These are phyloP conservation scores for Cylas formicarius DNA, from an alignment of 1,140 invertebrate genomes.

Conservation along the genomic window DNA sequence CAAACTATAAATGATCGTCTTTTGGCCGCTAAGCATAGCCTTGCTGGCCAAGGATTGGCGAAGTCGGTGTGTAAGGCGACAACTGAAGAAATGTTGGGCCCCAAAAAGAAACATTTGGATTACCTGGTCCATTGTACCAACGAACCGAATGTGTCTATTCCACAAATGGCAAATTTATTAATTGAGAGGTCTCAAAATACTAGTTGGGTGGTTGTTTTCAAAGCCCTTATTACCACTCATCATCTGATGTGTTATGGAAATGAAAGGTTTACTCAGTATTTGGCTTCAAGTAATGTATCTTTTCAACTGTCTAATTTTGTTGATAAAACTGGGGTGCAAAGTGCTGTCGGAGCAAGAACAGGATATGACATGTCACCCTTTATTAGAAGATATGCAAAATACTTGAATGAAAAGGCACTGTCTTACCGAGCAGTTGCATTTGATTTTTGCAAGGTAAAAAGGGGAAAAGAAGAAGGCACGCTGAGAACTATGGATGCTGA, in stretches of 20 bases:
- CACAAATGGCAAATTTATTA: constrained; percentile 94
- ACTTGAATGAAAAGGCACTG: constrained; percentile 97
- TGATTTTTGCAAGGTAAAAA: constrained; percentile 99
- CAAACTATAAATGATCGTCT: constrained; percentile 98
- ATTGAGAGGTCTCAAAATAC: constrained; percentile 96
- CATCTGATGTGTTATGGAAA: constrained; percentile 99
- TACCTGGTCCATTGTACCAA: constrained; percentile 99
- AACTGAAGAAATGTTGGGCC: constrained; percentile 98
- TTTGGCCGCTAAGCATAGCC: constrained; percentile 93
- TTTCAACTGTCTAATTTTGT: constrained; percentile 97
- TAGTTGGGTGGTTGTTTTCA: constrained; percentile 98
- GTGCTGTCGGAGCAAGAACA: constrained; percentile 48
- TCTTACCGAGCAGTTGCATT: constrained; percentile 98
- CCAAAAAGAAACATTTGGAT: constrained; percentile 99
- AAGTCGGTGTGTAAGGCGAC: constrained; percentile 99
- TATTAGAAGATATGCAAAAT: constrained; percentile 97
- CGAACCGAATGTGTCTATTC: constrained; percentile 99
- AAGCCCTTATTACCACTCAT: constrained; percentile 96
- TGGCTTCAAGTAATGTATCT: constrained; percentile 98
- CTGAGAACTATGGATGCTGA: constrained; percentile 95
- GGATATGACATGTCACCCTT: constrained; percentile 99
- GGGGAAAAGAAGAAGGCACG: constrained; percentile 96
- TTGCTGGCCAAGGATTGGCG: constrained; percentile 97
- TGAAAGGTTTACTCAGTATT: constrained; percentile 99
- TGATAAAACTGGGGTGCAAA: constrained; percentile 93